Evolutionary conservation across 2,797 vertebrate species (phyloP).

Genomic region (Picus viridis): DNA sequence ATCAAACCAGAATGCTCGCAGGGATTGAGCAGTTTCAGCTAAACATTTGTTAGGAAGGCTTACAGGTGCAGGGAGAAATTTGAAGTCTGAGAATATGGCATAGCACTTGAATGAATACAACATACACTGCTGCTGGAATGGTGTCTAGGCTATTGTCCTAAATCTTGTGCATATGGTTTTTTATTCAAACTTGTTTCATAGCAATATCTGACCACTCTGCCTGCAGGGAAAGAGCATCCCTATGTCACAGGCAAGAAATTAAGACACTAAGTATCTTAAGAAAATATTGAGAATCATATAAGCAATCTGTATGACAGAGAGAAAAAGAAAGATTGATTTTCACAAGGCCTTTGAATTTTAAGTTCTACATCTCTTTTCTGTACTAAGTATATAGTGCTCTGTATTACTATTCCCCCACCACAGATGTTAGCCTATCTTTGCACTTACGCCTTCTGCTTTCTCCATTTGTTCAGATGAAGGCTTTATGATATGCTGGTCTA

Average conservation of each 20-base stretch:
- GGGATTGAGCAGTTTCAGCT: not conserved
- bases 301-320: not conserved
- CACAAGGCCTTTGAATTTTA: not conserved
- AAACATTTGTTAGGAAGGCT: not conserved
- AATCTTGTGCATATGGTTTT: not conserved
- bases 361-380: not conserved
- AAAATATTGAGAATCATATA: not conserved
- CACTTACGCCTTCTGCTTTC: not conserved
- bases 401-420: not conserved
- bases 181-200: not conserved
- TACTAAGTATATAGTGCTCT: not conserved
- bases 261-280: not conserved
- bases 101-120: not conserved
- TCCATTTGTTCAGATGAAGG: slow-evolving; percentile 8
- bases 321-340: not conserved
- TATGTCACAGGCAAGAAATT: not conserved
- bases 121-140: not conserved
- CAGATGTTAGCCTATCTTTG: not conserved
- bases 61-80: not conserved
- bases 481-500: slow-evolving; percentile 10
- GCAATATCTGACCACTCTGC: not conserved
- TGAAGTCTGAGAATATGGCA: not conserved
- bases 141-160: no score
- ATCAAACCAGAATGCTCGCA: not conserved
- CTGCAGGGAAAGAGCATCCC: not conserved